Evolutionary conservation across 2,797 vertebrate species (phyloP), one percentile per base, ranked within the genome.

Genomic region (Scomberomorus guttatus): DNA sequence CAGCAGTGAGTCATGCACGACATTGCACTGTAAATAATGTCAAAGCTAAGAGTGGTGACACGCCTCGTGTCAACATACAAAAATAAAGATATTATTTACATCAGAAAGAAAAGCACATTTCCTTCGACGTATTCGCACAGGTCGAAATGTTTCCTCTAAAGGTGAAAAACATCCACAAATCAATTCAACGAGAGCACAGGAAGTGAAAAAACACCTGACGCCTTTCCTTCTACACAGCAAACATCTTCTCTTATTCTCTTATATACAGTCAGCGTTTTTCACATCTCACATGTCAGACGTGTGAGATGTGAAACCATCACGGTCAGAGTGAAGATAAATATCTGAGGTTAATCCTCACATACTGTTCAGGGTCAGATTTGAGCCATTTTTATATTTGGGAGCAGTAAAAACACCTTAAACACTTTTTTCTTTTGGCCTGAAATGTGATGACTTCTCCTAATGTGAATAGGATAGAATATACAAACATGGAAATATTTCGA

Each of bases 21-120:
- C 82, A 77, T 88, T 91, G 87, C 90, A 93, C 90, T 81, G 88
- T 83, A 90, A 89, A 89, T 82, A 87, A 84, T 20, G 88, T 79
- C 76, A 72, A 81, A 82, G 84, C 77, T 82, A 48, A 37, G 68
- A 79, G 81, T 78, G 69, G 82, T 52, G 72, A 90, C 84, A 86
- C 65, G 37, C 37, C 58, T 72, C 20, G 68, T 80, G 89, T 88
- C 79, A 69, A 91, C 78, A 84, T 95, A 96, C 81, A 95, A 96
- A 96, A 96, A 96, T 95, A 95, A 94, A 94, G 90, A 93, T 95
- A 94, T 94, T 93, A 94, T 93, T 82, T 95, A 96, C 94, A 95
- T 90, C 61, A 71, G 50, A 57, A 63, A 67, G 9, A 34, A 34
- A 80, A 80, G 63, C 84, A 84, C 65, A 32, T 37, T 73, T 79